Base-by-base conservation (phyloP, 2,888 invertebrate species). In the Theretra japonica region DNA sequence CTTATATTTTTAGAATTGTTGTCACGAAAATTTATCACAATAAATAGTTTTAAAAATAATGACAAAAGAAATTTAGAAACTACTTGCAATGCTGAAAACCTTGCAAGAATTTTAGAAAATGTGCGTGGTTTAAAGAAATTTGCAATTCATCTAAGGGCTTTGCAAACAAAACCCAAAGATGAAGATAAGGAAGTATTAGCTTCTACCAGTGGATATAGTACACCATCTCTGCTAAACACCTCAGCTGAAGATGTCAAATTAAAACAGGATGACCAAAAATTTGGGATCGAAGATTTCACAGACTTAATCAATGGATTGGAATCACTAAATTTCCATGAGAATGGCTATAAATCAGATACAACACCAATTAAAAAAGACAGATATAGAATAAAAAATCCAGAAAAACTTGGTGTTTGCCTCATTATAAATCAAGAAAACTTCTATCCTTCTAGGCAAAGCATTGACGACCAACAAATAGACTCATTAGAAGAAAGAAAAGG, bases 351-450 rank as follows among this genome's bases (percentile, higher is more conserved):
- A 81, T 84, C 90, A 19, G 93, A 93, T 70, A 86, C 83, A 7
- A 85, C 77, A 73, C 75, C 74, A 56, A 57, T 79, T 11, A 74
- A 70, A 48, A 83, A 78, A 60, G 86, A 88, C 75, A 77, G 80
- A 30, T 94, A 93, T 81, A 74, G 79, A 72, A 93, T 94, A 41
- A 89, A 87, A 75, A 87, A 91, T 74, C 78, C 81, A n/a, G 80
- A 87, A 17, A 86, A 86, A 74, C 75, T 93, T 74, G 94, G 94
- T 53, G 77, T 93, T 7, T 94, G 94, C 77, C 86, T 90, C 53
- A 91, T 94, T 69, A 90, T 94, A 73, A 94, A 94, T 79, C 91
- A 92, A 79, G 92, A 92, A 80, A 84, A 87, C 41, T 94, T 94
- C 79, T 82, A 91, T 76, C 88, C 91, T 59, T 90, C 93, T 21